Base-by-base conservation (phyloP, 2,888 invertebrate genomes). In the Eupithecia abbreviata region DNA sequence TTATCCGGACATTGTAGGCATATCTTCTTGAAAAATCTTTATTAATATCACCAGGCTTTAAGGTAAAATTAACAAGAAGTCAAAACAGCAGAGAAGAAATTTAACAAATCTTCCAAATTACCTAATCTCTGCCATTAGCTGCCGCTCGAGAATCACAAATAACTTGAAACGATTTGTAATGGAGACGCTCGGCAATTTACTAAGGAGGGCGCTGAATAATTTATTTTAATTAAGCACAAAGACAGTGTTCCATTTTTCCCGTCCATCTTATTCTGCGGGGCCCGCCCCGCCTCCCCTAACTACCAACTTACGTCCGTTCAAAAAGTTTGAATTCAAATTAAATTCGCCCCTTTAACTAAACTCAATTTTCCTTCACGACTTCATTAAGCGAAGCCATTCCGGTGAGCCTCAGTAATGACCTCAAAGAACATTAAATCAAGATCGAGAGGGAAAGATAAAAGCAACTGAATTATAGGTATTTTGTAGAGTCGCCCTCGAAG, bases 341-440 rank as follows among this genome's bases (percentile, higher is more conserved):
- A 93, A 93, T 92, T 92, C 93, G 92, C 93, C 93, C 93, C 92
- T 94, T 94, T 93, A 92, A 93, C 92, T 93, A 92, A 93, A 93
- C 93, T 93, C 93, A 92, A 93, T 94, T 93, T 93, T 93, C 93
- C 91, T 93, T 92, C 92, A 93, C 91, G 94, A 93, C 92, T 93
- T 94, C 94, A 93, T 94, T 94, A 94, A 92, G 91, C 91, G 91
- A 88, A 90, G 90, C 92, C 90, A 92, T 93, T 92, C 91, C 92
- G 92, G 92, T 92, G 91, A 92, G 92, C 93, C 92, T 91, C 92
- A 90, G 92, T 93, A 93, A 94, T 93, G 93, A 93, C 92, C 93
- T 92, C 91, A 91, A 92, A 92, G 90, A 90, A 92, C 93, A 91
- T 92, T 93, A 93, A 94, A 94, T 94, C 93, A 93, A 93, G 93